A percentile compares a stretch with the other conserved stretches of the same genome.
phyloP scores from a whole-genome alignment of 2,797 vertebrate species.

The Melanotaenia trifasciata region DNA sequence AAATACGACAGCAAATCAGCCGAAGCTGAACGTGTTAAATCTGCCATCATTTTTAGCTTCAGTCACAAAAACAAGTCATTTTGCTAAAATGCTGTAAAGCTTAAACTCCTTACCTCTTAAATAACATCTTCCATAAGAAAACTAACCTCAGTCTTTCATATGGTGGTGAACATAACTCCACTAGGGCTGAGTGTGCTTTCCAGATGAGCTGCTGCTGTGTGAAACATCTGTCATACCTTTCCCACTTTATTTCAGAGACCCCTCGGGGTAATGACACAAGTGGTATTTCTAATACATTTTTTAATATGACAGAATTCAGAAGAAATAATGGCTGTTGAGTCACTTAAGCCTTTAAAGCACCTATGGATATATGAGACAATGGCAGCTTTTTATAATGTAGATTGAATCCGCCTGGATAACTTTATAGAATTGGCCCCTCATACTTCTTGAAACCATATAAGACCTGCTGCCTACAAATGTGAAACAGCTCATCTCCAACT shows the following conservation, averaged over 20 bases:
- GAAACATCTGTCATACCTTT: conserved; percentile 31
- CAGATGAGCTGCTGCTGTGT: neutral
- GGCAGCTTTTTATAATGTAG: conserved; percentile 25
- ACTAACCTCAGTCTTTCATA: neutral
- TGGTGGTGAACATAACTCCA: conserved; percentile 3
- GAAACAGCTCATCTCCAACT: neutral
- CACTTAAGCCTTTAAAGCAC: conserved; percentile 28
- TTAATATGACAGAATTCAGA: neutral
- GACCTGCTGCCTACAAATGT: conserved; percentile 16
- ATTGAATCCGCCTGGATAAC: conserved; percentile 57
- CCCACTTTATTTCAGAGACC: conserved; percentile 22
- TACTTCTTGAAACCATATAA: conserved; percentile 26
- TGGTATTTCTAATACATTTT: conserved; percentile 22
- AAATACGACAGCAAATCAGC: neutral
- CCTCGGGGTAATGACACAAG: conserved; percentile 8
- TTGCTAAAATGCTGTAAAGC: neutral
- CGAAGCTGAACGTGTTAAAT: neutral
- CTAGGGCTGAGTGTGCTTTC: conserved; percentile 3
- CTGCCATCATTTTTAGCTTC: conserved; percentile 5
- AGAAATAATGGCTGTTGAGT: conserved; percentile 30
- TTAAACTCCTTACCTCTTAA: neutral
- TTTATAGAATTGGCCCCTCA: conserved; percentile 25
- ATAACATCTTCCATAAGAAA: neutral
- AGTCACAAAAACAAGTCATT: conserved; percentile 1
- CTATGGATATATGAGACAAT: conserved; percentile 28